Percentiles rank a stretch among this genome's conserved stretches.
Conservation (phyloP, 2,797 vertebrate genomes). For the Austrolebias charrua region DNA sequence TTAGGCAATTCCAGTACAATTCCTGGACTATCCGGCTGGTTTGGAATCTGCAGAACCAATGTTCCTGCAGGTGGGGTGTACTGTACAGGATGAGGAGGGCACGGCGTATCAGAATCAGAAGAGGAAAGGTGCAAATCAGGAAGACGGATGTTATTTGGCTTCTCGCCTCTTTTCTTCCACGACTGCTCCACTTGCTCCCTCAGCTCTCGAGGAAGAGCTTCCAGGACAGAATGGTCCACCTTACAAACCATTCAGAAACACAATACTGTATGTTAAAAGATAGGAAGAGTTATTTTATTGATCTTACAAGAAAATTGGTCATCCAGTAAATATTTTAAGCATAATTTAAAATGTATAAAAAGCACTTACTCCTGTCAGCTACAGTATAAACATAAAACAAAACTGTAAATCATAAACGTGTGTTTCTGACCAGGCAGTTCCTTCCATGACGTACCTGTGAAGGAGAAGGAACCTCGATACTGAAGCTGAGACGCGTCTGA, state of each 20-base stretch:
- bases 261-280: neutral
- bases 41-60: conserved; percentile 89
- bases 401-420: neutral
- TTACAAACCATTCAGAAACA: conserved; percentile 47
- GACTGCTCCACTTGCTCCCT: conserved; percentile 90
- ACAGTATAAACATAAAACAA: neutral
- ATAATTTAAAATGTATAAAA: neutral
- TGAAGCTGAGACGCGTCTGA: conserved; percentile 85
- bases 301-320: neutral
- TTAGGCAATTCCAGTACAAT: conserved; percentile 93
- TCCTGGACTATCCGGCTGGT: conserved; percentile 83
- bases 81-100: conserved; percentile 71
- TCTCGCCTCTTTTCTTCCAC: conserved; percentile 76
- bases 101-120: conserved; percentile 55
- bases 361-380: neutral
- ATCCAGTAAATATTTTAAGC: neutral
- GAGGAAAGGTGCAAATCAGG: conserved; percentile 60
- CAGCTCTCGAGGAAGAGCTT: conserved; percentile 89
- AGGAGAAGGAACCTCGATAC: conserved; percentile 92
- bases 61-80: conserved; percentile 78
- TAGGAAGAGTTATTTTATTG: neutral
- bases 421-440: neutral
- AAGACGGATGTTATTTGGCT: conserved; percentile 58
- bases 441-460: conserved; percentile 85
- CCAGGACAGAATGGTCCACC: conserved; percentile 93